A percentile compares a stretch with the other conserved stretches of the same genome.
Evolutionary conservation across 2,888 invertebrate species (phyloP).

Genomic region (Caenorhabditis zanzibari): DNA sequence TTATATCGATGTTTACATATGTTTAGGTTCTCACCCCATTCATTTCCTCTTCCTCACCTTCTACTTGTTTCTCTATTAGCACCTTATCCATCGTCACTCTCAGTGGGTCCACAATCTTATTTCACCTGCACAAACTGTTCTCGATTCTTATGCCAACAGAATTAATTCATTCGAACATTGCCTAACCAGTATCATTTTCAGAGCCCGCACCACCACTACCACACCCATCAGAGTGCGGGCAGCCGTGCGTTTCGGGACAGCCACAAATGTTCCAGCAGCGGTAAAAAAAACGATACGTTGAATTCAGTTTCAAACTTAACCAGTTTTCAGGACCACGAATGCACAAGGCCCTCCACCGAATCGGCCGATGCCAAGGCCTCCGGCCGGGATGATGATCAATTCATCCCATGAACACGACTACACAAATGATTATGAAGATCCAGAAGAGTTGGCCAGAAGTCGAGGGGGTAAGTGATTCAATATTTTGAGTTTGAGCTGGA

Average conservation of each 20-base stretch:
- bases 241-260: slow-evolving; percentile 64
- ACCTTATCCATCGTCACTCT: slow-evolving; percentile 30
- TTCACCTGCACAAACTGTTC: slow-evolving; percentile 37
- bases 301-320: not conserved
- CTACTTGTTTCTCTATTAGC: slow-evolving; percentile 43
- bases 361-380: slow-evolving; percentile 73
- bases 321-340: slow-evolving; percentile 55
- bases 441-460: slow-evolving; percentile 68
- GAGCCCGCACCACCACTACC: slow-evolving; percentile 65
- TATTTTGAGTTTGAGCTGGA: too few species aligned
- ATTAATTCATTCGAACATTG: not conserved
- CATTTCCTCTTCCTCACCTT: slow-evolving; percentile 21
- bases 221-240: slow-evolving; percentile 67
- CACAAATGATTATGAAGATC: slow-evolving; percentile 76
- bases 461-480: slow-evolving; percentile 39
- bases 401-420: slow-evolving; percentile 67
- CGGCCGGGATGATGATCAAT: slow-evolving; percentile 46
- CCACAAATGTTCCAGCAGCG: slow-evolving; percentile 63
- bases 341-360: slow-evolving; percentile 73
- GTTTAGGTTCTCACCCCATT: slow-evolving; percentile 30
- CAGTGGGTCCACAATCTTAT: slow-evolving; percentile 21
- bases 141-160: not conserved
- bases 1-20: slow-evolving; percentile 37
- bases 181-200: slow-evolving; percentile 35
- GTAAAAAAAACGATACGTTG: slow-evolving; percentile 5